Evolutionary conservation across 2,797 vertebrate species (phyloP), one percentile per base, ranked within the genome.

Genomic region (Macrochelys suwanniensis): DNA sequence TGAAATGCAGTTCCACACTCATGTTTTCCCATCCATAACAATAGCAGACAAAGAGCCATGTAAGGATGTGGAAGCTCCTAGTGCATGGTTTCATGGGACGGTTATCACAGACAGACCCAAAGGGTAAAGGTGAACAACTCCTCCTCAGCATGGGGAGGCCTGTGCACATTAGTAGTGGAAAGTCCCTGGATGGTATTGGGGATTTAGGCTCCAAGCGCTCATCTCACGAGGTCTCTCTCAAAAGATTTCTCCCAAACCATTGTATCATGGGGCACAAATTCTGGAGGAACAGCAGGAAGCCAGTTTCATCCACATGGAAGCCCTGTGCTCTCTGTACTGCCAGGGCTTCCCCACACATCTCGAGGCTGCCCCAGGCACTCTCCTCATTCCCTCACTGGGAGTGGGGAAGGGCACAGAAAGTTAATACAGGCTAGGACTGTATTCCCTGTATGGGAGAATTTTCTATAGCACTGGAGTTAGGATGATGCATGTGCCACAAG

Each of bases 271-370:
- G 15, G 45, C 28, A 42, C 33, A 87, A 88, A 42, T 5, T 5
- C 17, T 76, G 74, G 28, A 51, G 7, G 13, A 89, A 61, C 0
- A 0, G 31, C 1, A 51, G 4, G 6, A 65, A 65, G 16, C 17
- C 65, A 17, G 7, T 65, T 37, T 83, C 4, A n/a, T 49, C 26
- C 76, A 61, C 16, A 51, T 5, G 56, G 74, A 95, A 93, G 26
- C 2, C 0, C 21, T 23, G 13, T 5, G 74, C 10, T 2, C 25
- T 76, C n/a, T 80, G 57, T 26, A 50, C 3, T 89, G 11, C 2
- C 71, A 56, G 11, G 23, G 53, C 74, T 13, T 90, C 59, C 33
- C 11, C 4, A 65, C 0, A 26, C 68, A 19, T 19, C 65, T 71
- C 28, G 15, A 71, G 65, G n/a, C 37, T 42, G n/a, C 37, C 65